Evolutionary conservation across 2,797 vertebrate genomes (phyloP).

Genomic region (Urocyon cinereoargenteus): DNA sequence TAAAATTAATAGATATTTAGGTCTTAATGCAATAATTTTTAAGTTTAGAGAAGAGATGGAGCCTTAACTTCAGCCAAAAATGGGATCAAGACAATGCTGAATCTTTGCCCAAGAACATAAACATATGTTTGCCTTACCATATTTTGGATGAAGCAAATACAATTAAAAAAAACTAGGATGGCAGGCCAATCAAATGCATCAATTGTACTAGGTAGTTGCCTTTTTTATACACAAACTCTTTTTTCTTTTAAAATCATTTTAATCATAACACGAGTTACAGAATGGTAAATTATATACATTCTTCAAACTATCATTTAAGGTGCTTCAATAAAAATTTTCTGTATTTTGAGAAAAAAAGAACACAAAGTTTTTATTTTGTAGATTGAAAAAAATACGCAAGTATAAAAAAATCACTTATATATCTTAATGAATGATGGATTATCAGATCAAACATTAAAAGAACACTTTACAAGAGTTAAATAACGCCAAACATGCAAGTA

Average conservation of each 20-base stretch:
- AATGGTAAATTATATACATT: neutral
- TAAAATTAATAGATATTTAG: neutral
- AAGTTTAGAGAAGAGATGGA: neutral
- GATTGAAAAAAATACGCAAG: neutral
- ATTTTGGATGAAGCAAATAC: neutral
- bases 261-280: neutral
- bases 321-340: neutral
- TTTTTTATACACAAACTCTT: neutral
- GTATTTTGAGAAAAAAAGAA: conserved; percentile 1
- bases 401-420: neutral
- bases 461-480: neutral
- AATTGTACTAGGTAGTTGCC: neutral
- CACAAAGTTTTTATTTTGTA: neutral
- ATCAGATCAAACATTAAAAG: neutral
- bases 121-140: neutral
- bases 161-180: neutral
- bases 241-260: neutral
- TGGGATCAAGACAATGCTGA: neutral
- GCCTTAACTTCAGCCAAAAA: neutral
- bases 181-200: neutral
- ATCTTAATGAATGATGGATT: neutral
- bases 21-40: neutral
- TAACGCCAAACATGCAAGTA: neutral
- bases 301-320: neutral
- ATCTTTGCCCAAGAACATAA: neutral